Evolutionary conservation across 2,113 vertebrate species (phyloP), one percentile per base, ranked within the genome.

Genomic region (Anhinga anhinga): DNA sequence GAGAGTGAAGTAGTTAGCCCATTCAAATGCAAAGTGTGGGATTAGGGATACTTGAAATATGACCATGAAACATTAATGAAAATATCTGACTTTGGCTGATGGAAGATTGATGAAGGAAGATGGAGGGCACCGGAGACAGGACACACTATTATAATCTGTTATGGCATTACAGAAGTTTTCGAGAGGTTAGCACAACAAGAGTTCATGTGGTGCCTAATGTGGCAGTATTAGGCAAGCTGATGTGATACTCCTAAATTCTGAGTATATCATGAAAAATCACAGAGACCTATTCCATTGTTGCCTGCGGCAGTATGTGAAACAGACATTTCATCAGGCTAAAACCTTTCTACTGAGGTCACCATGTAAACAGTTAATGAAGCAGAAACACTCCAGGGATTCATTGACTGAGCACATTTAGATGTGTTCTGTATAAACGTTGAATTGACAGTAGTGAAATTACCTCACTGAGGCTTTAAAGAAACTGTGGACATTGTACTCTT

Each of bases 321-420:
- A 93, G 74, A 86, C 42, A 86, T 88, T 97, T 97, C 63, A 96
- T 96, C 76, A 86, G 82, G 71, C 84, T 95, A 82, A 96, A 98
- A 82, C 61, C 87, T 95, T 96, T 95, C 74, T 87, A 78, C 82
- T 67, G 94, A 95, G 96, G 95, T 98, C 97, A 98, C 77, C 82
- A 61, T 83, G 88, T 96, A 98, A 98, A 98, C 95, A 97, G 89
- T 96, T 98, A 98, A 98, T 98, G 97, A 97, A 97, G 95, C 92
- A 97, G 93, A 98, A 97, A 97, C 66, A 90, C 94, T 88, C 92
- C 19, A 1, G 86, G 74, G 94, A 97, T 97, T 97, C 95, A 96
- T 44, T 96, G 96, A 90, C 83, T 96, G 93, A 96, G 65, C 83
- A 97, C 83, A 95, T 81, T 98, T 96, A 93, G 82, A 96, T 96